Evolutionary conservation across 1,140 invertebrate genomes (phyloP), one percentile per base, ranked within the genome.

Genomic region (Eciton burchellii): DNA sequence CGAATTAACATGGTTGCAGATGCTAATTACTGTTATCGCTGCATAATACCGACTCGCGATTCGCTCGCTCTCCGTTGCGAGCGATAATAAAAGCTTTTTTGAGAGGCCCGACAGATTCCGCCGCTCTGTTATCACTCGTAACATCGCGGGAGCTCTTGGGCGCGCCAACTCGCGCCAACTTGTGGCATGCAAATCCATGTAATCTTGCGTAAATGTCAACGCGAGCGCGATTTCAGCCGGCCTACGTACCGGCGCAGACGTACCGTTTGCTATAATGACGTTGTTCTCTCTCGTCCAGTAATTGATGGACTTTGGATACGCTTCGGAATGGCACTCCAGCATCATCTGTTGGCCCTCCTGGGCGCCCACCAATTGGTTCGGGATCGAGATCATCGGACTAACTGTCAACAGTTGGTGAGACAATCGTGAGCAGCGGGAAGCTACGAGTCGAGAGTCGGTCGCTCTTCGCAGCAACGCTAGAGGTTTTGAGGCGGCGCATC

Each of bases 261-360:
- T 95, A 97, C 97, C 96, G 94, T 97, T 96, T 88, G 96, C 95
- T 91, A 97, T 97, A 89, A 97, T 97, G 90, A 97, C 96, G 74
- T 97, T 96, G 88, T 96, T 96, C 89, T 97, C 95, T 84, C 93
- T 96, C 70, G 96, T 97, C 97, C 97, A 98, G 92, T 97, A 98
- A 93, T 97, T 97, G 84, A 98, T 97, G 65, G 97, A 97, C 92
- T 96, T 97, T 57, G 97, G 97, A 94, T 96, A 97, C 52, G 97
- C 97, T 94, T 98, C 97, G 16, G 97, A 98, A 91, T 97, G 95
- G 90, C 97, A 98, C 92, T 98, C 97, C 71, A 98, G 92, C 35
- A 95, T 96, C 73, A 97, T 95, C 83, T 96, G 95, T 90, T 97
- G 96, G n/a, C 96, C 96, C 90, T 97, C 95, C 81, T 96, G 95